Evolutionary conservation across 64 coral and sea anemone species (phyloP).

Genomic region (Actinia equina): DNA sequence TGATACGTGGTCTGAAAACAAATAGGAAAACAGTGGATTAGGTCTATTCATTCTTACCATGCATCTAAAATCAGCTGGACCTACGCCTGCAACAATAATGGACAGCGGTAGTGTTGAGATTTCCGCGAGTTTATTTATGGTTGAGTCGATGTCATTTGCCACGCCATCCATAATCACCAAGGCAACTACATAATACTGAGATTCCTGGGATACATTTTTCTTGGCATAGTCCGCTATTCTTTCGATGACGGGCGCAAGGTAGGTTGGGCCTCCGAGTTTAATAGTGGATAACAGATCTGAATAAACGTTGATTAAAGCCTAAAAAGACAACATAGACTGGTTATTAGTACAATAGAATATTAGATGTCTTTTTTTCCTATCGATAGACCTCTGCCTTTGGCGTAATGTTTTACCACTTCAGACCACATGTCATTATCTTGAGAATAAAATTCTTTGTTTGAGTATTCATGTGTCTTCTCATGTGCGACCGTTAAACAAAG

Average conservation of each 20-base stretch:
- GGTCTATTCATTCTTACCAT: constrained; percentile 48
- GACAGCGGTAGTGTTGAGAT: constrained; percentile 63
- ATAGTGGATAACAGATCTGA: constrained; percentile 48
- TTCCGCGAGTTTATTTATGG: constrained; percentile 42
- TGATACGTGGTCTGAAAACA: not conserved
- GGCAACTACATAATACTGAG: constrained; percentile 73
- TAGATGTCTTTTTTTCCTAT: no score
- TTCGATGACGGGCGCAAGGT: constrained; percentile 79
- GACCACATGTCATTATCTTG: no score
- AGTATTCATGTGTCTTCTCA: no score
- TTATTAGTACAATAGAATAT: no score
- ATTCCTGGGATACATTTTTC: constrained; percentile 37
- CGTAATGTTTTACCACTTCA: no score
- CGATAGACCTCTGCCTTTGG: no score
- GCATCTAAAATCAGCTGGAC: constrained; percentile 76
- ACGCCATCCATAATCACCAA: constrained; percentile 87
- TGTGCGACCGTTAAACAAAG: no score
- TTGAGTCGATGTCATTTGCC: constrained; percentile 75
- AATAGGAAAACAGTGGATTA: no score
- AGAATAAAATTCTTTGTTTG: no score
- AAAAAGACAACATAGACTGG: no score
- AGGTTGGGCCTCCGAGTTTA: constrained; percentile 81
- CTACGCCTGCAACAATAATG: constrained; percentile 81
- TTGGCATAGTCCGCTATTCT: constrained; percentile 61
- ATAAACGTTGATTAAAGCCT: constrained; percentile 54